These are phyloP conservation scores for Semicossyphus pulcher DNA, from an alignment of 2,113 vertebrate genomes.

Conservation along the genomic window DNA sequence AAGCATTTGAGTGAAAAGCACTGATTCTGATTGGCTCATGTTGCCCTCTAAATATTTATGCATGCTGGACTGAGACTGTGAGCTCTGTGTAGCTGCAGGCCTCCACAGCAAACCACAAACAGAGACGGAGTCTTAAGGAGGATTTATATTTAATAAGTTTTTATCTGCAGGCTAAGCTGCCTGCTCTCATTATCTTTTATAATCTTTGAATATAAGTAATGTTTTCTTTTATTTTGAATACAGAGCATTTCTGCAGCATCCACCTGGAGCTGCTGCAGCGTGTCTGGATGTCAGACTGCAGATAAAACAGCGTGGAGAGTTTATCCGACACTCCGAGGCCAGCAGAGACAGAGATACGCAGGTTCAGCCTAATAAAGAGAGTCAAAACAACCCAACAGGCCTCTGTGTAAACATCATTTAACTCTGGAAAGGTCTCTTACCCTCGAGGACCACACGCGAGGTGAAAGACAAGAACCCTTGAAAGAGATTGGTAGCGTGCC, in stretches of 20 bases:
- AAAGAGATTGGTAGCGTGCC: constrained; percentile 71
- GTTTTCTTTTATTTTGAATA: constrained; percentile 5
- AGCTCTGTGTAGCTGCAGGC: constrained; percentile 46
- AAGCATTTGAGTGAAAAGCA: constrained; percentile 50
- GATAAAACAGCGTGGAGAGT: not conserved
- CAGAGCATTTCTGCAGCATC: constrained; percentile 8
- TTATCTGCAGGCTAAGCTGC: constrained; percentile 52
- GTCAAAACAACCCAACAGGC: constrained; percentile 63
- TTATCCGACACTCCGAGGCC: constrained; percentile 7
- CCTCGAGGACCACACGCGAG: constrained; percentile 71
- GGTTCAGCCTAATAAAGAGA: constrained; percentile 61
- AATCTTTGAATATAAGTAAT: not conserved
- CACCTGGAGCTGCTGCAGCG: not conserved
- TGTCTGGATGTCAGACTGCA: not conserved
- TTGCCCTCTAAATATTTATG: constrained; percentile 54
- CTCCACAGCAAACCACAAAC: constrained; percentile 54
- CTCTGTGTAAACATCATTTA: constrained; percentile 78
- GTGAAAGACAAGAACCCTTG: constrained; percentile 77
- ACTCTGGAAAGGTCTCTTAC: constrained; percentile 67
- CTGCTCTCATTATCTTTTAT: constrained; percentile 53
- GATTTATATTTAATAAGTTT: constrained; percentile 75
- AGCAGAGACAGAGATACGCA: constrained; percentile 33
- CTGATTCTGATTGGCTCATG: constrained; percentile 42
- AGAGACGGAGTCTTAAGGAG: constrained; percentile 47
- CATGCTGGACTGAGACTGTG: constrained; percentile 37